These are phyloP conservation scores for Brenthis hecate DNA, from an alignment of 2,888 invertebrate species.

Conservation along the genomic window DNA sequence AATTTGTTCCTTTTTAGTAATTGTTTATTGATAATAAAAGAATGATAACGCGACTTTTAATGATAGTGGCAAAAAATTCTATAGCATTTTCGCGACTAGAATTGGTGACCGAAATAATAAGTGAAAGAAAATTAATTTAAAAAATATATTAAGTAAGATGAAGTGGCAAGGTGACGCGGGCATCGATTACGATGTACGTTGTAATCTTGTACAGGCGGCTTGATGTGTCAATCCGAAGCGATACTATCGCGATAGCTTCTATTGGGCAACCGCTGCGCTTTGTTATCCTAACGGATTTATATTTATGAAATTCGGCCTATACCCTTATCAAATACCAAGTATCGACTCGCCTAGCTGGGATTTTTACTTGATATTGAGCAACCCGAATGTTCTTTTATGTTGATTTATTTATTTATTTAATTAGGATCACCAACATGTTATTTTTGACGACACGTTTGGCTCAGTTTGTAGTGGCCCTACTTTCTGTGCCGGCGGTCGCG, in stretches of 20 bases:
- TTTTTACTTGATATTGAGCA: constrained; percentile 32
- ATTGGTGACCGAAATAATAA: background rate
- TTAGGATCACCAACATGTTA: no score
- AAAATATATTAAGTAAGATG: constrained; percentile 28
- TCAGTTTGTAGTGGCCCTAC: no score
- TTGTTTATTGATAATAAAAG: background rate
- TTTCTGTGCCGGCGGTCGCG: no score
- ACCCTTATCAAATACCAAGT: constrained; percentile 46
- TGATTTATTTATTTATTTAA: background rate
- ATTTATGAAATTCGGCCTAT: constrained; percentile 65
- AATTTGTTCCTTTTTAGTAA: background rate
- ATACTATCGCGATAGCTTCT: constrained; percentile 70
- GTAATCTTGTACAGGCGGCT: constrained; percentile 68
- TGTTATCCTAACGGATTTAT: constrained; percentile 76
- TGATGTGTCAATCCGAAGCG: constrained; percentile 77
- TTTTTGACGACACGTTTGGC: no score
- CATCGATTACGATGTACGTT: constrained; percentile 71
- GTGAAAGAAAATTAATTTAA: constrained; percentile 22
- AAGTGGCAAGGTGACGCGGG: constrained; percentile 56
- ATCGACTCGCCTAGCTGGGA: constrained; percentile 48
- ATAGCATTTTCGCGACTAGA: background rate
- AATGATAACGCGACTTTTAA: no score
- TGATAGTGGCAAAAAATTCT: background rate
- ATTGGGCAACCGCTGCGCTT: constrained; percentile 77
- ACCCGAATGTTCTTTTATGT: background rate